Conservation (phyloP, 2,888 invertebrate species). For the Andrena bucephala region DNA sequence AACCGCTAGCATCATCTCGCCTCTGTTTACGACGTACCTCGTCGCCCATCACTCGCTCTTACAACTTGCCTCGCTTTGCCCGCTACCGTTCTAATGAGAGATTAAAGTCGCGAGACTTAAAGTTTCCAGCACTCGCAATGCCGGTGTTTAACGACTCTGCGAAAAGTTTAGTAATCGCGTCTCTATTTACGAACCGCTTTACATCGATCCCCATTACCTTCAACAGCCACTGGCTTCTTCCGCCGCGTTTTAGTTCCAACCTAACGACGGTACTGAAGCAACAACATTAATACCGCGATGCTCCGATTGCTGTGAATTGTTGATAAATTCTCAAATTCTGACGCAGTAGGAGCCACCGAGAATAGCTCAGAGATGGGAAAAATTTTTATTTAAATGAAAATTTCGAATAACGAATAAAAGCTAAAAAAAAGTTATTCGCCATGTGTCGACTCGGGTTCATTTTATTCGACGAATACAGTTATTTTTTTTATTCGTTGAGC, state of each 20-base stretch:
- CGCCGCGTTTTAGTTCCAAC: neutral
- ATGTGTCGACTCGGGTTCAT: too few species aligned
- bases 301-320: too few species aligned
- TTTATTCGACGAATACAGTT: too few species aligned
- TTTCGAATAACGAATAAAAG: too few species aligned
- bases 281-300: too few species aligned
- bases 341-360: neutral
- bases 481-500: too few species aligned
- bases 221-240: neutral
- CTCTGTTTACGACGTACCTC: constrained; percentile 12
- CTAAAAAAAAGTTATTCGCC: too few species aligned
- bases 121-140: neutral
- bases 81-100: constrained; percentile 3
- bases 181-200: constrained; percentile 8
- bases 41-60: neutral
- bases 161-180: constrained; percentile 14
- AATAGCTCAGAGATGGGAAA: too few species aligned
- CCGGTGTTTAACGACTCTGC: neutral
- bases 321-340: neutral
- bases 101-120: neutral
- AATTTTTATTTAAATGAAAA: too few species aligned
- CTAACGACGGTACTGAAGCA: too few species aligned
- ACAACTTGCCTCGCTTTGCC: neutral
- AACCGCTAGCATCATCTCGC: constrained; percentile 1
- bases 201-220: constrained; percentile 23